Evolutionary conservation across 2,113 vertebrate genomes (phyloP).

Genomic region (Strigops habroptila): DNA sequence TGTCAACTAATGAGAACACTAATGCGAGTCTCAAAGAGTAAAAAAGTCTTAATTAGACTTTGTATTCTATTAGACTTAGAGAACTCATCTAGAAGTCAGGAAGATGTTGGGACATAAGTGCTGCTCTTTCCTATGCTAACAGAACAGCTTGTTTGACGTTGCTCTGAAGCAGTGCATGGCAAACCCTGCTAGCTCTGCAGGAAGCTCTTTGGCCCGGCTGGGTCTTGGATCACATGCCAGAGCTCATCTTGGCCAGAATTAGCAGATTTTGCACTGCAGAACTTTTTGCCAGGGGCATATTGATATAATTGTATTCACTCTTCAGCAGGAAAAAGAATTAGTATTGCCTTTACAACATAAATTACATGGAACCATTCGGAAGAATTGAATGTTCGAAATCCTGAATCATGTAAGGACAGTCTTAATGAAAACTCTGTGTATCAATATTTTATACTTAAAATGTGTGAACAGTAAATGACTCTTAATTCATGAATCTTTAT

Average conservation of each 20-base stretch:
- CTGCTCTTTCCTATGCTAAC: not conserved
- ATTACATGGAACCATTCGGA: not conserved
- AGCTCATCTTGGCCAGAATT: not conserved
- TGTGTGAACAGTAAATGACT: slow-evolving; percentile 1
- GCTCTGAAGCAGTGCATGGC: not conserved
- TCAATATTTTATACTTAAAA: slow-evolving; percentile 43
- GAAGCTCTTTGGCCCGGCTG: not conserved
- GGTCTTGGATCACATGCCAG: not conserved
- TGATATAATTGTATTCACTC: rapidly evolving
- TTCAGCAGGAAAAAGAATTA: not conserved
- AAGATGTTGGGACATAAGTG: not conserved
- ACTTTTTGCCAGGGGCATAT: not conserved
- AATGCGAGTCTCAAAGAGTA: not conserved
- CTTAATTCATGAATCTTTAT: slow-evolving; percentile 24
- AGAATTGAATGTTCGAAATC: not conserved
- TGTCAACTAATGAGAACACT: not conserved
- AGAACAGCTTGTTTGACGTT: not conserved
- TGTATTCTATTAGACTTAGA: not conserved
- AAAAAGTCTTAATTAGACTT: not conserved
- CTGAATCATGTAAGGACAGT: not conserved
- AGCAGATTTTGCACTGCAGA: not conserved
- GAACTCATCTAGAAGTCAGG: not conserved
- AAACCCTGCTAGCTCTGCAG: not conserved
- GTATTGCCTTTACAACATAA: not conserved
- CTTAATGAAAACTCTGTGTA: not conserved